These are phyloP conservation scores for Thunnus albacares DNA, from an alignment of 2,797 vertebrate species.

Conservation along the genomic window DNA sequence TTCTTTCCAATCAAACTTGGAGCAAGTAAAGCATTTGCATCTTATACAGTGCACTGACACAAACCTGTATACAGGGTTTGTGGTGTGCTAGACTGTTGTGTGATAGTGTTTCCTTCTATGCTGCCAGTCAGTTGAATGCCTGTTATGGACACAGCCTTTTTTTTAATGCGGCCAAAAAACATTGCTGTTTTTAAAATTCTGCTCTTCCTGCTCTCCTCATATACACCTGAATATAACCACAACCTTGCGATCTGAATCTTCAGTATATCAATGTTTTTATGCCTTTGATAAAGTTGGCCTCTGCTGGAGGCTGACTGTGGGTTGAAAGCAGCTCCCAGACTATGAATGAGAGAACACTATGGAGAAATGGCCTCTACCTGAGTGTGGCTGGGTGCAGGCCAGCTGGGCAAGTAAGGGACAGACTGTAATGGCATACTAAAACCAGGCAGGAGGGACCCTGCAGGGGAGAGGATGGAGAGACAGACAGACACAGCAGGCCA, in stretches of 20 bases:
- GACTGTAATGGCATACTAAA: constrained; percentile 63
- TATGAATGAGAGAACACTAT: constrained; percentile 37
- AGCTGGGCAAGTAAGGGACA: constrained; percentile 26
- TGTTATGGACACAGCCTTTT: constrained; percentile 13
- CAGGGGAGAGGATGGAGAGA: constrained; percentile 47
- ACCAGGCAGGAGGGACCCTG: constrained; percentile 50
- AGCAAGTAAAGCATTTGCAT: constrained; percentile 36
- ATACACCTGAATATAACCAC: constrained; percentile 24
- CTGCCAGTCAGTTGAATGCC: constrained; percentile 16
- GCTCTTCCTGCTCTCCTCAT: constrained; percentile 8
- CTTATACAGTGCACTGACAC: constrained; percentile 13
- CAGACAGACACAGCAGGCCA: constrained; percentile 64
- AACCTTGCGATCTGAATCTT: constrained; percentile 32
- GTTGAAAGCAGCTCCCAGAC: constrained; percentile 54
- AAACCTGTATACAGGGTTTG: constrained; percentile 13
- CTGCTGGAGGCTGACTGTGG: constrained; percentile 35
- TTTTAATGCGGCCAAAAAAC: constrained; percentile 33
- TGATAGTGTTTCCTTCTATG: constrained; percentile 18
- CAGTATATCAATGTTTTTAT: constrained; percentile 26
- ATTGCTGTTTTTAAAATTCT: constrained; percentile 25
- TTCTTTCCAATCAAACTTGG: constrained; percentile 52
- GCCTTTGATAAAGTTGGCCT: constrained; percentile 53
- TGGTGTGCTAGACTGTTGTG: neutral
- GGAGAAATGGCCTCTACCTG: constrained; percentile 16
- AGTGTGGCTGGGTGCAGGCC: constrained; percentile 30